phyloP scores from a whole-genome alignment of 2,797 vertebrate genomes.

The Eulemur mongoz region DNA sequence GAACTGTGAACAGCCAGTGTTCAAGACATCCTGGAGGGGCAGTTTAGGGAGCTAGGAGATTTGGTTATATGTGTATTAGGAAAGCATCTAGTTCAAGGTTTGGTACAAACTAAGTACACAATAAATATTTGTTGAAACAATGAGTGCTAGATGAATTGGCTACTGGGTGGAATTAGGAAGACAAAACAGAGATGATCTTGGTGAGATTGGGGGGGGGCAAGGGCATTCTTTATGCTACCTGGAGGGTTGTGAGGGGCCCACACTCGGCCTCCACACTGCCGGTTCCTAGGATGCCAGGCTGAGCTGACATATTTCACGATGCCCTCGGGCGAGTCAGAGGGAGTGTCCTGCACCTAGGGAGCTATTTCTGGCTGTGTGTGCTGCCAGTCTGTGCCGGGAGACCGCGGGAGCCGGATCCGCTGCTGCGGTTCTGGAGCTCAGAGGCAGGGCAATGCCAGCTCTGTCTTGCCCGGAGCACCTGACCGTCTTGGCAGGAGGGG shows the following conservation, averaged over 20 bases:
- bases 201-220: neutral
- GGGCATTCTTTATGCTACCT: neutral
- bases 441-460: neutral
- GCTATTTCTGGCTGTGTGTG: conserved; percentile 16
- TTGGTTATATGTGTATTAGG: too few species aligned
- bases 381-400: neutral
- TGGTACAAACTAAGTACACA: neutral
- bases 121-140: neutral
- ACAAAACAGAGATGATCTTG: neutral
- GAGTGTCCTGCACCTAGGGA: neutral
- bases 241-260: neutral
- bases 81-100: neutral
- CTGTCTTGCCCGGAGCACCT: neutral
- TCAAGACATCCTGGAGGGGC: neutral
- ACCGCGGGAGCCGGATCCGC: neutral
- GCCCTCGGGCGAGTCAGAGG: neutral
- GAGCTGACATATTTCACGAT: neutral
- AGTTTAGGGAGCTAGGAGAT: neutral
- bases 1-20: neutral
- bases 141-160: neutral
- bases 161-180: neutral
- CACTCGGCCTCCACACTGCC: neutral
- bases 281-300: neutral
- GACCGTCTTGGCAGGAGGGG: neutral
- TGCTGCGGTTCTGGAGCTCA: neutral